These are phyloP conservation scores for Lerista edwardsae DNA, from an alignment of 2,797 vertebrate genomes.

Conservation along the genomic window DNA sequence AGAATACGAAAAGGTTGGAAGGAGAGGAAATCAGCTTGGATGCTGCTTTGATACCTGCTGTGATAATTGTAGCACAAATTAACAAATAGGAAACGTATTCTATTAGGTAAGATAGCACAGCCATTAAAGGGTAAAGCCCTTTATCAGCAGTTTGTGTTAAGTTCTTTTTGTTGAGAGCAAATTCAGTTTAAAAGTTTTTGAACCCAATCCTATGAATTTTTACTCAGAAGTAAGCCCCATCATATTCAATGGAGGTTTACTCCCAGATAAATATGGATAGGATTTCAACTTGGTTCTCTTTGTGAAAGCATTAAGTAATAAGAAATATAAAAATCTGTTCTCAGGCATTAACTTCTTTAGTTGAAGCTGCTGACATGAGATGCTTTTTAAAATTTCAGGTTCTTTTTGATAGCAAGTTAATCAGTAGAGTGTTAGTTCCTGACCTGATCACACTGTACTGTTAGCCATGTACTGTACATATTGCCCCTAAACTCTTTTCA, in stretches of 20 bases:
- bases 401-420: background rate
- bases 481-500: background rate
- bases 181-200: background rate
- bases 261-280: no score
- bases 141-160: slow-evolving; percentile 22
- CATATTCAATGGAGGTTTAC: no score
- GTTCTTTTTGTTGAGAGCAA: background rate
- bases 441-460: background rate
- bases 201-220: background rate
- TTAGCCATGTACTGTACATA: background rate
- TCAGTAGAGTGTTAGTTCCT: background rate
- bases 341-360: background rate
- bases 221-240: no score
- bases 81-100: background rate
- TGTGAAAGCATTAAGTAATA: background rate
- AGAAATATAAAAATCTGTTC: background rate
- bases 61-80: slow-evolving; percentile 40
- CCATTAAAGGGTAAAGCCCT: background rate
- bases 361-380: background rate
- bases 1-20: slow-evolving; percentile 24
- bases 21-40: slow-evolving; percentile 5
- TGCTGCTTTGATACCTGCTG: slow-evolving; percentile 36
- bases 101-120: background rate
- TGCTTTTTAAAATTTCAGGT: background rate
- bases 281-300: no score